Percentiles rank a stretch among this genome's conserved stretches.
Conservation (phyloP, 2,113 vertebrate species). For the Clarias gariepinus region DNA sequence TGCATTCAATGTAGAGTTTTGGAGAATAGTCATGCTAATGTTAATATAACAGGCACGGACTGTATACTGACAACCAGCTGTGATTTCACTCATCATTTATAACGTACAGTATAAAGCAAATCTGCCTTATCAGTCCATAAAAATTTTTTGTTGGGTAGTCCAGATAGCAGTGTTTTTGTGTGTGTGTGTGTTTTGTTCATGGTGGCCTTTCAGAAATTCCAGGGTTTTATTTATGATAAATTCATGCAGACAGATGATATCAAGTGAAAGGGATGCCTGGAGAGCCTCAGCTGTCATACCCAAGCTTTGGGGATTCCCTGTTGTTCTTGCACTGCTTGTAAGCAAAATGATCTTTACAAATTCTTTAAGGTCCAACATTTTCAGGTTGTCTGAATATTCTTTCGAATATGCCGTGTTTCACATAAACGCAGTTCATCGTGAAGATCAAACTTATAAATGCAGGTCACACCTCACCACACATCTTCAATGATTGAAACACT, state of each 20-base stretch:
- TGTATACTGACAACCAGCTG: background rate
- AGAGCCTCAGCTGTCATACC: slow-evolving; percentile 11
- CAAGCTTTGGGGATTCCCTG: slow-evolving; percentile 19
- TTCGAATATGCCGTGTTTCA: background rate
- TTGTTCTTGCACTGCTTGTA: background rate
- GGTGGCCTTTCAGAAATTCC: background rate
- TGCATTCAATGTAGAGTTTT: background rate
- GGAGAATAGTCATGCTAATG: background rate
- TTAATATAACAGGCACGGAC: background rate
- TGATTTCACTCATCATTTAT: background rate
- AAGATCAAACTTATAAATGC: background rate
- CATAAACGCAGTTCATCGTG: background rate
- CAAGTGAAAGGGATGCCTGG: background rate
- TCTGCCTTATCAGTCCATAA: background rate
- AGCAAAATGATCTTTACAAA: background rate
- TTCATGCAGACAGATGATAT: background rate
- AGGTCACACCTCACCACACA: background rate
- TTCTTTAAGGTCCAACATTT: background rate
- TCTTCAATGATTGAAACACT: background rate
- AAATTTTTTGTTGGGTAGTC: background rate
- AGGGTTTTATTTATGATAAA: slow-evolving; percentile 9
- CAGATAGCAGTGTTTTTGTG: background rate
- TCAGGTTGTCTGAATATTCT: background rate
- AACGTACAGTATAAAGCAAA: background rate
- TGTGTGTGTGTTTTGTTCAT: background rate